Evolutionary conservation across 2,113 vertebrate genomes (phyloP).

Genomic region (Syngnathus typhle): DNA sequence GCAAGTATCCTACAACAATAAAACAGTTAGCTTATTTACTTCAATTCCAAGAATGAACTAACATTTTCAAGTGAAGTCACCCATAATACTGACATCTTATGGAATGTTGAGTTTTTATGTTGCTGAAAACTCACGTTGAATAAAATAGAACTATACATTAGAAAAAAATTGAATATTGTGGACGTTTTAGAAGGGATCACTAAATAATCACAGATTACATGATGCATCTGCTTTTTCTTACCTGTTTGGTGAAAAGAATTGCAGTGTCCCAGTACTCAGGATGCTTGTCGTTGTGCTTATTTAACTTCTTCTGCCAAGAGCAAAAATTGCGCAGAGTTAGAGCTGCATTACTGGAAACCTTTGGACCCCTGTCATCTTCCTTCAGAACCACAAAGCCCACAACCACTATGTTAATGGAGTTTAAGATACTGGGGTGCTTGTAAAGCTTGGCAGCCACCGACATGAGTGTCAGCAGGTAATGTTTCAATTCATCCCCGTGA

Average conservation of each 20-base stretch:
- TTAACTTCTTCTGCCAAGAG: constrained; percentile 95
- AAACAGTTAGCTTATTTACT: neutral
- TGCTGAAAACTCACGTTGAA: neutral
- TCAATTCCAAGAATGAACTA: neutral
- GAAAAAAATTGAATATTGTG: neutral
- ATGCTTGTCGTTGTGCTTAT: constrained; percentile 91
- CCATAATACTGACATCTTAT: neutral
- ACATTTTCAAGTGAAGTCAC: neutral
- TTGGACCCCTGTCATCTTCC: constrained; percentile 86
- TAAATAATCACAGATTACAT: neutral
- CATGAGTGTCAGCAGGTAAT: constrained; percentile 92
- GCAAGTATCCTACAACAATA: neutral
- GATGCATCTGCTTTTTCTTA: constrained; percentile 58
- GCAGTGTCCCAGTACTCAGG: constrained; percentile 97
- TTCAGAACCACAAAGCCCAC: constrained; percentile 88
- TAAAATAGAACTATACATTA: neutral
- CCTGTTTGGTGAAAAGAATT: constrained; percentile 96
- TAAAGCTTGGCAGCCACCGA: constrained; percentile 90
- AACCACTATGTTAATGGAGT: constrained; percentile 87
- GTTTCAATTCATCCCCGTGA: constrained; percentile 88
- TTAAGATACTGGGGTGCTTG: constrained; percentile 91
- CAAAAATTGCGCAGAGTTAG: constrained; percentile 96
- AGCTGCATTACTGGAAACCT: constrained; percentile 88
- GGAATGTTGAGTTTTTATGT: neutral
- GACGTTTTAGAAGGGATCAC: neutral